Percentiles rank a stretch among this genome's conserved stretches.
phyloP scores from a whole-genome alignment of 2,797 vertebrate species.

The Bradypus variegatus region DNA sequence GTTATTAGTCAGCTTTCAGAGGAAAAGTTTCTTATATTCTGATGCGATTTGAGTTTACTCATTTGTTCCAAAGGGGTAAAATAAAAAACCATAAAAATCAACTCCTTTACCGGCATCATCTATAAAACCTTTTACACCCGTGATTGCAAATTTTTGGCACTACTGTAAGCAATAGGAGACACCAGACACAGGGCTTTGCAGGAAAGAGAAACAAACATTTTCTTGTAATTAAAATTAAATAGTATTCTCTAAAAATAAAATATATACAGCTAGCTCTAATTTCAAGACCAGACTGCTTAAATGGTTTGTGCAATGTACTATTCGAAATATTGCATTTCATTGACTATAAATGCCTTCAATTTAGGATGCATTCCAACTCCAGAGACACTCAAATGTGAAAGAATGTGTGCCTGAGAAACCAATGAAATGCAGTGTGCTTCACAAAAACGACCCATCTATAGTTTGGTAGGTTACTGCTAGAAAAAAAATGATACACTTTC shows the following conservation, averaged over 20 bases:
- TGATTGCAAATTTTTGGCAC: accelerated
- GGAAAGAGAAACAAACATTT: background rate
- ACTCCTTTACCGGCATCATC: background rate
- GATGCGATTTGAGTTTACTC: background rate
- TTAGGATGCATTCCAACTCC: too few relatives aligned
- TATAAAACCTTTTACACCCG: background rate
- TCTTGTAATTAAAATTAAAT: background rate
- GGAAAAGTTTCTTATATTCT: background rate
- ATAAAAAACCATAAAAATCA: background rate
- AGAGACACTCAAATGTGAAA: background rate
- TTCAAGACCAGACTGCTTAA: background rate
- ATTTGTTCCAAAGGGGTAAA: background rate
- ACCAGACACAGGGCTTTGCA: background rate
- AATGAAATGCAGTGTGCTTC: background rate
- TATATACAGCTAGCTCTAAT: background rate
- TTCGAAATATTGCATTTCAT: accelerated
- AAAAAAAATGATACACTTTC: background rate
- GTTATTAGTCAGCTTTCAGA: background rate
- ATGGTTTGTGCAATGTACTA: too few relatives aligned
- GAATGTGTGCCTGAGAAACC: background rate
- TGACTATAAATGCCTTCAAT: background rate
- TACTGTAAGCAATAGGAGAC: background rate
- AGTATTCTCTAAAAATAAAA: background rate
- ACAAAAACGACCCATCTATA: background rate
- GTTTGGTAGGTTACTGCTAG: background rate